Base-by-base conservation (phyloP, 2,797 vertebrate genomes). In the Lutjanus campechanus region DNA sequence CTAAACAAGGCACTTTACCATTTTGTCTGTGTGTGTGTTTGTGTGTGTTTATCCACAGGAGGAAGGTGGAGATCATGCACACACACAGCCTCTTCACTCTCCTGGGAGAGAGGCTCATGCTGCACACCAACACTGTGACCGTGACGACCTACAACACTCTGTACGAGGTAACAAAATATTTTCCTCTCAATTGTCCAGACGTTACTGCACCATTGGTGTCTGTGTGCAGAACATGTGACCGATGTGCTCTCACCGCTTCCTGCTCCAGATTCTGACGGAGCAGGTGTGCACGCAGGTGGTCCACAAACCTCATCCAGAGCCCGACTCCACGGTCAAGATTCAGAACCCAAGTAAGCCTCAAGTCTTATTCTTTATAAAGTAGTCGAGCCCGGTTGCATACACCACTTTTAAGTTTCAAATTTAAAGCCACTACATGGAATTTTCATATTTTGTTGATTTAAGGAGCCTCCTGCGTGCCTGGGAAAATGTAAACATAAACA, bases 21-120 rank as follows among this genome's bases (percentile, higher is more conserved):
- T 84, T 72, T 22, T 77, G 46, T 81, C 1, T 69, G 58, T 85
- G 59, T 76, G n/a, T n/a, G 59, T 36, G 29, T 84, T 53, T 69
- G 77, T 84, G 65, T 78, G 74, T 91, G 70, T 90, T 62, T 79
- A 53, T 85, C 81, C 72, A 13, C 89, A 99, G 98, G 92, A 95
- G 98, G 82, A 99, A 99, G 94, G 97, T 99, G 88, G 98, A 99
- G 94, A 98, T 99, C 89, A 99, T 99, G 98, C 98, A 99, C 86
- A 98, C 97, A 49, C 97, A 99, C 91, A 99, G 98, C 86, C 97
- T 99, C 70, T 99, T 99, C 85, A 98, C 98, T 43, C 96, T 99
- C 58, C 96, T 99, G 73, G 97, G 97, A 76, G 98, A 99, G 88
- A 95, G 96, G 72, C 95, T 99, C 84, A 97, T 98, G 97, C 91